A percentile compares a stretch with the other conserved stretches of the same genome.
These are phyloP conservation scores for Mesorhabditis sp. DNA, from an alignment of 2,888 invertebrate species.

Conservation along the genomic window DNA sequence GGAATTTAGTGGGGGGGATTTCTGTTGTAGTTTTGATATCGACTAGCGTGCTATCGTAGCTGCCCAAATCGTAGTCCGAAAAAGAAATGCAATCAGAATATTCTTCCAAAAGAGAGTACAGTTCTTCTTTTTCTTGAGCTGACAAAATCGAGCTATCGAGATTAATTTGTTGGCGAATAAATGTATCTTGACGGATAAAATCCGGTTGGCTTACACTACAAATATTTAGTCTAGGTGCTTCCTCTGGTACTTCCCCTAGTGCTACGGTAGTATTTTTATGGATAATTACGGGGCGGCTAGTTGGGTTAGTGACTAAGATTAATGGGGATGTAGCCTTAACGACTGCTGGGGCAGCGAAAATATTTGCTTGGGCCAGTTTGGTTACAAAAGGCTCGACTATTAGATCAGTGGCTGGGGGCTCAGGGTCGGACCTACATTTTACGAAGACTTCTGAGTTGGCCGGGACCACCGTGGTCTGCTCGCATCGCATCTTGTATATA, in stretches of 20 bases:
- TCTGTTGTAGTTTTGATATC: constrained; percentile 33
- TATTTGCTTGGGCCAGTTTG: neutral
- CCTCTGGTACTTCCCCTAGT: neutral
- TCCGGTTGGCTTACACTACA: too few species aligned
- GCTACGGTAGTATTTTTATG: constrained; percentile 8
- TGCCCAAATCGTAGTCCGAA: constrained; percentile 32
- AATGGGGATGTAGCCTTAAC: neutral
- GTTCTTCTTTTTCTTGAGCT: constrained; percentile 6
- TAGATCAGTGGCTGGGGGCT: neutral
- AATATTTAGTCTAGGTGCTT: too few species aligned
- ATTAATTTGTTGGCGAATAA: too few species aligned
- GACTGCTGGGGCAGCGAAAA: constrained; percentile 9
- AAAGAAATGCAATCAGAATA: constrained; percentile 12
- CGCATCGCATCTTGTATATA: too few species aligned
- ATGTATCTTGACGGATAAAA: too few species aligned
- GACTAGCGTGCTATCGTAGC: constrained; percentile 18
- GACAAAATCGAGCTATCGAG: too few species aligned
- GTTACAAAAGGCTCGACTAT: neutral
- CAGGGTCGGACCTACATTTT: constrained; percentile 3
- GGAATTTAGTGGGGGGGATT: constrained; percentile 13
- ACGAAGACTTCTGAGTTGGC: constrained; percentile 11
- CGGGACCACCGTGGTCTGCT: constrained; percentile 7
- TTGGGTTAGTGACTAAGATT: constrained; percentile 12
- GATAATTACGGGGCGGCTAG: constrained; percentile 6
- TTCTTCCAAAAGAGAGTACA: constrained; percentile 24